Base-by-base conservation (phyloP, 2,888 invertebrate species). In the Drosophila acutilabella region DNA sequence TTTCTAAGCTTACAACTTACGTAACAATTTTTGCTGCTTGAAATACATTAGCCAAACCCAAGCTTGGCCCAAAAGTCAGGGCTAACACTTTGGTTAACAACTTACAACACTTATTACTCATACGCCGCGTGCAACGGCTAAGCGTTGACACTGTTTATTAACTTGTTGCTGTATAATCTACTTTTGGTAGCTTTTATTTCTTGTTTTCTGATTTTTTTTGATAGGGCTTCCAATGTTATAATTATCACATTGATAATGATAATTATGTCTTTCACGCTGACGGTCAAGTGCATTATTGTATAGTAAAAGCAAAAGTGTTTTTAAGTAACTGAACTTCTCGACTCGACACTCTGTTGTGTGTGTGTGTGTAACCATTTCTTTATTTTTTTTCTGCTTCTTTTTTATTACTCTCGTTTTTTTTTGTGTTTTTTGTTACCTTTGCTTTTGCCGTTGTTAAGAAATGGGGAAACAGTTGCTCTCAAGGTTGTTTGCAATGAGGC, bases 401-500 rank as follows among this genome's bases (percentile, higher is more conserved):
- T 30, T 30, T 30, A 30, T 30, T 30, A 30, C 30, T 30, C 30
- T 30, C 30, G 30, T 30, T 68, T 74, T 54, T 53, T 20, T 72
- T 54, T 53, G 33, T 40, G 33, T 41, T 11, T 4, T 26, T 30
- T 41, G 16, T 45, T 48, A 30, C 30, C 14, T 36, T 61, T 64
- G 14, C 30, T 42, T 20, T 60, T 51, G 38, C 48, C 66, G 52
- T 52, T 71, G 70, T 56, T 62, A 57, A 69, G 54, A 80, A 82
- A 78, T 78, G 82, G 82, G 83, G 88, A 87, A 83, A 83, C 71
- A 84, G 80, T 65, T 72, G 64, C 26, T 33, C 51, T 42, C 77
- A 82, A 88, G 82, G 80, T 84, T 77, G 64, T 26, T 50, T 44
- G 60, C 66, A 45, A 60, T 74, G 68, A 56, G 75, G 78, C 70